Evolutionary conservation across 2,113 vertebrate species (phyloP).

Genomic region (Bos javanicus): DNA sequence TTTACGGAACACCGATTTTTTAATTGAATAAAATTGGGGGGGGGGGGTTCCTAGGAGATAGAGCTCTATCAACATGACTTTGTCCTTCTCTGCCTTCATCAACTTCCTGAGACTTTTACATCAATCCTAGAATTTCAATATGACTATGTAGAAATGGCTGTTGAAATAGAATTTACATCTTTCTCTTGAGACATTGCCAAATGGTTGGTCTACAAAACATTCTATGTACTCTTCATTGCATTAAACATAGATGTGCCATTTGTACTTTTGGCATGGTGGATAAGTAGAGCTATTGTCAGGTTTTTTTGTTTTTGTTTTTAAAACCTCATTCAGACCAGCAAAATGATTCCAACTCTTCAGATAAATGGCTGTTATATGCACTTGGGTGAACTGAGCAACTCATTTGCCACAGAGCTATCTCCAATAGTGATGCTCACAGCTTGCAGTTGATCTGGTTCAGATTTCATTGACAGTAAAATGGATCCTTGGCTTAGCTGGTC

Average conservation of each 20-base stretch:
- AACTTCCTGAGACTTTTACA: background rate
- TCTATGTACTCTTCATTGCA: background rate
- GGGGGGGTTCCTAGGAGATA: background rate
- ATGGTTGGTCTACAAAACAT: background rate
- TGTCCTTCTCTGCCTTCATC: background rate
- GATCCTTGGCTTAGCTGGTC: background rate
- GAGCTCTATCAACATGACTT: background rate
- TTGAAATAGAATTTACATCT: background rate
- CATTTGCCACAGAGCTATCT: background rate
- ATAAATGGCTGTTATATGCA: conserved; percentile 45
- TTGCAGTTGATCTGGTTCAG: background rate
- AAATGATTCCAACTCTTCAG: conserved; percentile 11
- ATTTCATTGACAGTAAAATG: background rate
- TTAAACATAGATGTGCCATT: background rate
- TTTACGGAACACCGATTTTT: background rate
- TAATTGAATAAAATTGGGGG: background rate
- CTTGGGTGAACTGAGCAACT: conserved; percentile 14
- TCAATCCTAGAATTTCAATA: background rate
- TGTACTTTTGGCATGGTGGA: background rate
- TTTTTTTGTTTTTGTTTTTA: conserved; percentile 22
- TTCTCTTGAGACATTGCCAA: background rate
- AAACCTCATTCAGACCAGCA: background rate
- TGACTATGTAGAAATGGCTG: background rate
- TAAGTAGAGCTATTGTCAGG: background rate
- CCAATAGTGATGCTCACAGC: background rate